A percentile compares a stretch with the other conserved stretches of the same genome.
Conservation (phyloP, 2,797 vertebrate species). For the Sebastes melanostomus region DNA sequence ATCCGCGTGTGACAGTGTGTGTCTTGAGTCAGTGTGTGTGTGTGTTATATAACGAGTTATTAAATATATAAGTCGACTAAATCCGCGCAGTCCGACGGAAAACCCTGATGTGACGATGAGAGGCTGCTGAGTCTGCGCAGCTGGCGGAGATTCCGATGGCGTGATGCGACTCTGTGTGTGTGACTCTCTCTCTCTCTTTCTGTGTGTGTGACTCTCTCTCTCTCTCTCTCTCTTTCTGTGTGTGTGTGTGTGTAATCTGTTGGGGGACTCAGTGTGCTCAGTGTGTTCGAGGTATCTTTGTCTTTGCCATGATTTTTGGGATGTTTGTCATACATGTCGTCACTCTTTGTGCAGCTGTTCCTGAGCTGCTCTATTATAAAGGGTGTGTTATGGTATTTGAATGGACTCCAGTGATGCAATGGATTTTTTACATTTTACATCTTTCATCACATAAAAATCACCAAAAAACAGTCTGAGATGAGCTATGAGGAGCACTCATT, state of each 20-base stretch:
- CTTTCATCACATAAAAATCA: background rate
- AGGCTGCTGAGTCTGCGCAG: conserved; percentile 69
- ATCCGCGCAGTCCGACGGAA: conserved; percentile 65
- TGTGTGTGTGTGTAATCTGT: conserved; percentile 4
- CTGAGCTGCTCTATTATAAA: background rate
- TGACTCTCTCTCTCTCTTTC: no score
- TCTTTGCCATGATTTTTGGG: background rate
- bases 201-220: background rate
- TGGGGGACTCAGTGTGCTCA: background rate
- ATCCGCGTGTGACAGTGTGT: background rate
- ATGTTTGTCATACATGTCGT: background rate
- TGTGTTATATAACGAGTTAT: conserved; percentile 70
- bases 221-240: no score
- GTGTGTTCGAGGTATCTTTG: background rate
- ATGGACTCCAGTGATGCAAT: background rate
- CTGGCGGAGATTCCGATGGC: conserved; percentile 75
- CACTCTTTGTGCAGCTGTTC: background rate
- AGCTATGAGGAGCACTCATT: background rate
- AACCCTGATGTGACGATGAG: conserved; percentile 66
- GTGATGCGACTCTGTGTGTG: conserved; percentile 53
- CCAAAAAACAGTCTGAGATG: background rate
- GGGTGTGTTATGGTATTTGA: background rate
- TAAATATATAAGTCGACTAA: conserved; percentile 72
- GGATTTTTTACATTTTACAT: background rate
- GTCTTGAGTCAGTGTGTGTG: conserved; percentile 13